Evolutionary conservation across 2,113 vertebrate genomes (phyloP).

Genomic region (Alosa alosa): DNA sequence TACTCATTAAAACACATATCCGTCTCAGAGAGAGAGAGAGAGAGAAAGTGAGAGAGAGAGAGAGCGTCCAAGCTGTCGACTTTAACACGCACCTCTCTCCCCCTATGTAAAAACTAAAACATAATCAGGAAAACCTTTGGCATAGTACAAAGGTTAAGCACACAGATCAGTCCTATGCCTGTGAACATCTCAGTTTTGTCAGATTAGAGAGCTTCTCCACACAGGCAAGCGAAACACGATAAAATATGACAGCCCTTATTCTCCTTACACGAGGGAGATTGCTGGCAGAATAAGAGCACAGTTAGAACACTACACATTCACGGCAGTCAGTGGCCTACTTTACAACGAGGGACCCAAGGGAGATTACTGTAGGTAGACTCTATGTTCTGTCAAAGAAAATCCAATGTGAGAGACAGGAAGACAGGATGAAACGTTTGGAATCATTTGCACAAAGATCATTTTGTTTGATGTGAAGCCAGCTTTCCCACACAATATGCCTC

Average conservation of each 20-base stretch:
- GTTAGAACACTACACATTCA: conserved; percentile 32
- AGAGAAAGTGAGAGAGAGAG: background rate
- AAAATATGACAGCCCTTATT: conserved; percentile 38
- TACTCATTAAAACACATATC: conserved; percentile 7
- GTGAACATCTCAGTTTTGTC: background rate
- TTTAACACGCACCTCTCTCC: background rate
- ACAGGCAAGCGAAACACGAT: conserved; percentile 40
- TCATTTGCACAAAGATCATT: background rate
- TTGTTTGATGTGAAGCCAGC: background rate
- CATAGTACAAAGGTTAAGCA: background rate
- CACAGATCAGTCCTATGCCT: conserved; percentile 1
- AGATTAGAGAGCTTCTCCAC: conserved; percentile 41
- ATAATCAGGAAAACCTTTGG: background rate
- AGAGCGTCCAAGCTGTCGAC: background rate
- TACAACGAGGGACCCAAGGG: background rate
- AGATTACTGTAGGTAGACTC: conserved; percentile 2
- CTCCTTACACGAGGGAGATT: conserved; percentile 44
- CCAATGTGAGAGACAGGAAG: background rate
- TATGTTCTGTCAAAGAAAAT: conserved; percentile 9
- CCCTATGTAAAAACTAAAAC: background rate
- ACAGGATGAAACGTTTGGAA: background rate
- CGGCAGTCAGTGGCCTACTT: conserved; percentile 4
- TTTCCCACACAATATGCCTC: background rate
- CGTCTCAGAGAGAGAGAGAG: background rate
- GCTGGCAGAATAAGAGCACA: conserved; percentile 34